phyloP scores from a whole-genome alignment of 2,113 vertebrate genomes.

The Lontra canadensis region DNA sequence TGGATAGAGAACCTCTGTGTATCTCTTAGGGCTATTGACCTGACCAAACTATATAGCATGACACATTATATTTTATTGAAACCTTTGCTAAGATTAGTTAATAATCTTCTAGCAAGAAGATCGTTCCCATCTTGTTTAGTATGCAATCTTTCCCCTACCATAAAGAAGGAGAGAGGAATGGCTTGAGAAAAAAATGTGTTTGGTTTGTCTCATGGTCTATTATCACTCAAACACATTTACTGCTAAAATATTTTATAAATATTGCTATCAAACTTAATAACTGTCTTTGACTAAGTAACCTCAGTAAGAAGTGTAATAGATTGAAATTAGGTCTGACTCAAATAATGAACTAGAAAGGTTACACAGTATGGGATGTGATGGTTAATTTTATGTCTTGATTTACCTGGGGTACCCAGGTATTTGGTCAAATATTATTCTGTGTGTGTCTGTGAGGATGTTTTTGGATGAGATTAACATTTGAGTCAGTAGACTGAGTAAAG shows the following conservation, averaged over 20 bases:
- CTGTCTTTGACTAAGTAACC: not conserved
- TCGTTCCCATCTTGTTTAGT: not conserved
- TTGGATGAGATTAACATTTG: not conserved
- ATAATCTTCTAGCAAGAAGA: not conserved
- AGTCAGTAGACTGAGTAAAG: not conserved
- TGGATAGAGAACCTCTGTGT: not conserved
- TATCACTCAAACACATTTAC: not conserved
- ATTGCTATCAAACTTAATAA: not conserved
- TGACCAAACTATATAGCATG: not conserved
- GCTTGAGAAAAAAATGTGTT: not conserved
- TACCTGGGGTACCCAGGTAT: not conserved
- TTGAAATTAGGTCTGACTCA: constrained; percentile 2
- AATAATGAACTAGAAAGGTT: not conserved
- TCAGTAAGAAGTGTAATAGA: not conserved
- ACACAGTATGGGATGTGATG: not conserved
- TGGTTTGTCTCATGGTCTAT: not conserved
- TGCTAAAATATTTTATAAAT: constrained; percentile 7
- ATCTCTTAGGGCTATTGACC: not conserved
- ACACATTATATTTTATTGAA: not conserved
- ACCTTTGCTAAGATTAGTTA: not conserved
- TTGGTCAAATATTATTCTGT: not conserved
- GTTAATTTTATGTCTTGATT: not conserved
- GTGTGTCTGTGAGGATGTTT: not conserved
- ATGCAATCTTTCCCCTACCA: not conserved
- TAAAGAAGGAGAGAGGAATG: not conserved